A percentile compares a stretch with the other conserved stretches of the same genome.
phyloP scores from a whole-genome alignment of 2,797 vertebrate genomes.

The Hoplostethus mediterraneus region DNA sequence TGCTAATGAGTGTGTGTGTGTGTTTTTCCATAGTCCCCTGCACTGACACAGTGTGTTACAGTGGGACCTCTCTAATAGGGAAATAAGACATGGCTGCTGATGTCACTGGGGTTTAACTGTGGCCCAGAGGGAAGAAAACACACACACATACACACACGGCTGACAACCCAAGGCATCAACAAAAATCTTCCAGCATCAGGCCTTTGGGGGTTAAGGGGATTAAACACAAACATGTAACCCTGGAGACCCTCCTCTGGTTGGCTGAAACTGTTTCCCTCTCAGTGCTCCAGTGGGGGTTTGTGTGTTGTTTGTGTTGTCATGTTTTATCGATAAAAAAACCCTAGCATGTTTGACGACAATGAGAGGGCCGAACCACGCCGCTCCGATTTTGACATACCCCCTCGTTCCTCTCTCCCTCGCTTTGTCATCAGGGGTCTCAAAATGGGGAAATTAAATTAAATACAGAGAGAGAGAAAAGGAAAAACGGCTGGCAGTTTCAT shows the following conservation, averaged over 20 bases:
- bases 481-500: slow-evolving; percentile 33
- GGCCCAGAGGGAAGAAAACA: slow-evolving; percentile 55
- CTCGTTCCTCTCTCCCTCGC: slow-evolving; percentile 16
- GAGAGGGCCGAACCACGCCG: slow-evolving; percentile 40
- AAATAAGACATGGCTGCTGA: slow-evolving; percentile 80
- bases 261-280: slow-evolving; percentile 51
- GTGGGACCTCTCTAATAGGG: slow-evolving; percentile 77
- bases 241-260: slow-evolving; percentile 69
- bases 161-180: slow-evolving; percentile 69
- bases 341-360: slow-evolving; percentile 57
- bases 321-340: slow-evolving; percentile 61
- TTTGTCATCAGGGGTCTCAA: slow-evolving; percentile 40
- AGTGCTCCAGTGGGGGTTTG: slow-evolving; percentile 40
- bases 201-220: slow-evolving; percentile 71
- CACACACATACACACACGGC: slow-evolving; percentile 14
- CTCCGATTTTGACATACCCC: slow-evolving; percentile 33
- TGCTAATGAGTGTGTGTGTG: slow-evolving; percentile 50
- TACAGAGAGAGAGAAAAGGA: slow-evolving; percentile 6
- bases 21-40: slow-evolving; percentile 46
- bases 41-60: slow-evolving; percentile 76
- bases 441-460: slow-evolving; percentile 47
- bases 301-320: slow-evolving; percentile 57
- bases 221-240: slow-evolving; percentile 75
- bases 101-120: slow-evolving; percentile 79
- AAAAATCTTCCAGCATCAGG: slow-evolving; percentile 68